Conservation (phyloP, 2,888 invertebrate genomes). For the Macrophya annulata region DNA sequence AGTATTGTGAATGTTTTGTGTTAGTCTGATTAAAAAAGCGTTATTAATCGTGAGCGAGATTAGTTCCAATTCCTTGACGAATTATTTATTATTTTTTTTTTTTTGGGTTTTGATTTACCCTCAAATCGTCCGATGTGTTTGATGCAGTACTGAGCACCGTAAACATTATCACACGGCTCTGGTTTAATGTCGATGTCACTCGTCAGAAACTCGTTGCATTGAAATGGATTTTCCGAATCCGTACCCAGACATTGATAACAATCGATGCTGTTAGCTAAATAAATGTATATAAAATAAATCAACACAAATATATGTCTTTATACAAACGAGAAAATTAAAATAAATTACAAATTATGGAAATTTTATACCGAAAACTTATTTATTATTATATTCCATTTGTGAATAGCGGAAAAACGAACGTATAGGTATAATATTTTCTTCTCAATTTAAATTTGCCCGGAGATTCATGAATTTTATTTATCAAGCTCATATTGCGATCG, state of each 20-base stretch:
- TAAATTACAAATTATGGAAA: not conserved
- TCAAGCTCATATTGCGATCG: not conserved
- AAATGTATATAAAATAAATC: slow-evolving; percentile 66
- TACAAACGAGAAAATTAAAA: not conserved
- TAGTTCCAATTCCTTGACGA: slow-evolving; percentile 17
- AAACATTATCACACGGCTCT: slow-evolving; percentile 89
- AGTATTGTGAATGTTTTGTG: not conserved
- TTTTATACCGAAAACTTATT: not conserved
- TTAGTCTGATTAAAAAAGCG: not conserved
- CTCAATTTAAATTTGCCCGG: not conserved
- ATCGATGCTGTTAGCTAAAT: slow-evolving; percentile 85
- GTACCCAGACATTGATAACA: slow-evolving; percentile 96
- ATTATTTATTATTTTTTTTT: slow-evolving; percentile 35
- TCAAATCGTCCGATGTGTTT: slow-evolving; percentile 96
- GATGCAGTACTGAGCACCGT: slow-evolving; percentile 93
- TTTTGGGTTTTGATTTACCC: slow-evolving; percentile 82
- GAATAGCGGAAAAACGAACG: not conserved
- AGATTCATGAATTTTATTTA: not conserved
- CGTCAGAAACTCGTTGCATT: slow-evolving; percentile 91
- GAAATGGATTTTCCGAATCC: slow-evolving; percentile 88
- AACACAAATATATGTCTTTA: slow-evolving; percentile 24
- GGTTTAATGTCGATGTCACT: slow-evolving; percentile 85
- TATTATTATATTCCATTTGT: not conserved
- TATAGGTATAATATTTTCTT: not conserved
- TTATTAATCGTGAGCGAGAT: not conserved